Evolutionary conservation across 2,888 invertebrate species (phyloP).

Genomic region (Tenthredo amoena): DNA sequence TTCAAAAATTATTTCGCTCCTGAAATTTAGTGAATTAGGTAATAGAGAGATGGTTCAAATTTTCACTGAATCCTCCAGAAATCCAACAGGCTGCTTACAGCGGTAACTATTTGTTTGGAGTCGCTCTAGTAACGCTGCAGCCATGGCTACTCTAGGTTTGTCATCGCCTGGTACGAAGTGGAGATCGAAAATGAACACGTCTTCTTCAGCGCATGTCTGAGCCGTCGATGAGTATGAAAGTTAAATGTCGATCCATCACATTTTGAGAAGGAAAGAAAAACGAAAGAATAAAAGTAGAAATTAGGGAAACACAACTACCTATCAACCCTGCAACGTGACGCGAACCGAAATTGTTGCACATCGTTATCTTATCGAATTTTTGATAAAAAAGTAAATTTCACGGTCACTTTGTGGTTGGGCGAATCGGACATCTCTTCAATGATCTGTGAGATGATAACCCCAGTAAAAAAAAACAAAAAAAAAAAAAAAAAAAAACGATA

Average conservation of each 20-base stretch:
- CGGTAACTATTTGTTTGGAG: not conserved
- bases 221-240: not conserved
- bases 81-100: not conserved
- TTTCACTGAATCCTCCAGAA: not conserved
- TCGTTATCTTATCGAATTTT: too few relatives aligned
- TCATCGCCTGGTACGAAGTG: slow-evolving; percentile 14
- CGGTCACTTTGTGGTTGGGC: too few relatives aligned
- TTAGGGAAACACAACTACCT: not conserved
- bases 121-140: not conserved
- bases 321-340: not conserved
- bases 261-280: not conserved
- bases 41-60: not conserved
- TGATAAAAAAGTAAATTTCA: too few relatives aligned
- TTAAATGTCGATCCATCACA: too few relatives aligned
- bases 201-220: not conserved
- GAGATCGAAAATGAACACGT: not conserved
- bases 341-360: too few relatives aligned
- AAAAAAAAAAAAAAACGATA: too few relatives aligned
- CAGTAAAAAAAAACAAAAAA: too few relatives aligned
- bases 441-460: too few relatives aligned
- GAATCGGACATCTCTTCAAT: too few relatives aligned
- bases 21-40: not conserved
- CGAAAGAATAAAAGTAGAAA: not conserved
- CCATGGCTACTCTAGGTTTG: not conserved
- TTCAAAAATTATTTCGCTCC: not conserved